Evolutionary conservation across 1,140 invertebrate species (phyloP).

Genomic region (Maconellicoccus hirsutus): DNA sequence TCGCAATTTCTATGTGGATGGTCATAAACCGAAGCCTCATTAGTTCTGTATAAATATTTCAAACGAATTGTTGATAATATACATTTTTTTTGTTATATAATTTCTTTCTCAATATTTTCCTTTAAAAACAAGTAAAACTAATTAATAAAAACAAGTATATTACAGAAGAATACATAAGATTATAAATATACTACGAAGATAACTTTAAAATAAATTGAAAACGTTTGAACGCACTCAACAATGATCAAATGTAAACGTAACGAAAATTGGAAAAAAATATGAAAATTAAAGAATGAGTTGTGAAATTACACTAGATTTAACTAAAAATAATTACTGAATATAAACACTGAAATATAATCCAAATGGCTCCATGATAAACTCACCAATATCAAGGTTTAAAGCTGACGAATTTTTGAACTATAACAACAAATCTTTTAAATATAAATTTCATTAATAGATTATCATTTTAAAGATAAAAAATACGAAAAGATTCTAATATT

Average conservation of each 20-base stretch:
- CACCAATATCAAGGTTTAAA: neutral
- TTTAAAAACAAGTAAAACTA: neutral
- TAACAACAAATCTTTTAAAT: neutral
- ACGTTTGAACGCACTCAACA: constrained; percentile 19
- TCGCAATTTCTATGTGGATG: constrained; percentile 97
- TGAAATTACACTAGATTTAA: neutral
- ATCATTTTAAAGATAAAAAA: too few species aligned
- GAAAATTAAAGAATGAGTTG: constrained; percentile 3
- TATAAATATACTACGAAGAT: constrained; percentile 6
- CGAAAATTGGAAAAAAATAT: too few species aligned
- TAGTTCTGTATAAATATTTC: too few species aligned
- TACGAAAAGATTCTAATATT: neutral
- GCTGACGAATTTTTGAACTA: neutral
- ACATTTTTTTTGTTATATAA: neutral
- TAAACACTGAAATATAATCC: neutral
- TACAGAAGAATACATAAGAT: constrained; percentile 10
- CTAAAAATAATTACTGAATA: neutral
- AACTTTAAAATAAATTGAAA: neutral
- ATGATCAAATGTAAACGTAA: constrained; percentile 11
- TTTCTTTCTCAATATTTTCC: too few species aligned
- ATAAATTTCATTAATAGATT: neutral
- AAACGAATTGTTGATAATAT: constrained; percentile 2
- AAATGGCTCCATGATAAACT: neutral
- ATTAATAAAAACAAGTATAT: constrained; percentile 17
- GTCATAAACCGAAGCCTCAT: constrained; percentile 85